Evolutionary conservation across 2,888 invertebrate species (phyloP), one percentile per base, ranked within the genome.

Genomic region (Drosophila bunnanda): DNA sequence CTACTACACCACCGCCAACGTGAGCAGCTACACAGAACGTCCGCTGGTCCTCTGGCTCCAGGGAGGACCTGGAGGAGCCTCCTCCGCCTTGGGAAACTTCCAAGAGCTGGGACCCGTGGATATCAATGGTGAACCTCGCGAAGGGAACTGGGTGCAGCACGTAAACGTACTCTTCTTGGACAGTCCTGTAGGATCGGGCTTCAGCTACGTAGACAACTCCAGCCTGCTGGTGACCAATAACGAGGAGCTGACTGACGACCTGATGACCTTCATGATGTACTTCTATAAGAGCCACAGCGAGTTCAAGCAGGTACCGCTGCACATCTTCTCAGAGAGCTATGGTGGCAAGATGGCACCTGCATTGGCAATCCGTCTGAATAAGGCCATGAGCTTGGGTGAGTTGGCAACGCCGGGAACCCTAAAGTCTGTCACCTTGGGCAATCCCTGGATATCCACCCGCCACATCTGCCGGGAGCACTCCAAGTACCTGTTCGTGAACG

Each of bases 281-380:
- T 96, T 98, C 91, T 94, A 96, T 76, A 87, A 93, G 39, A 89
- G 93, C 13, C 93, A 95, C 84, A 94, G 95, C 0, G 94, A 95
- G 78, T 97, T 97, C 88, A 93, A 94, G 90, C 93, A 92, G 15
- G 94, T 95, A 0, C 96, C 97, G 1, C 93, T 97, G 39, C 97
- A 97, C 90, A 96, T 98, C 71, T 96, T 96, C 84, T 96, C 95
- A 13, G 97, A 98, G 91, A 97, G 97, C 0, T 98, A 98, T 91
- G 98, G 98, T 30, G 98, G 97, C 1, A 98, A 98, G 93, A 97
- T 97, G 97, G 96, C 96, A 0, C 94, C 96, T 0, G 96, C 96
- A 80, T 97, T 98, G 91, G 96, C 95, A 91, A 93, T 81, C n/a
- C 84, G 88, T 20, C 69, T 91, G 55, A 57, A 91, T 32, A 82